Evolutionary conservation across 2,888 invertebrate genomes (phyloP).

Genomic region (Psylliodes chrysocephalus): DNA sequence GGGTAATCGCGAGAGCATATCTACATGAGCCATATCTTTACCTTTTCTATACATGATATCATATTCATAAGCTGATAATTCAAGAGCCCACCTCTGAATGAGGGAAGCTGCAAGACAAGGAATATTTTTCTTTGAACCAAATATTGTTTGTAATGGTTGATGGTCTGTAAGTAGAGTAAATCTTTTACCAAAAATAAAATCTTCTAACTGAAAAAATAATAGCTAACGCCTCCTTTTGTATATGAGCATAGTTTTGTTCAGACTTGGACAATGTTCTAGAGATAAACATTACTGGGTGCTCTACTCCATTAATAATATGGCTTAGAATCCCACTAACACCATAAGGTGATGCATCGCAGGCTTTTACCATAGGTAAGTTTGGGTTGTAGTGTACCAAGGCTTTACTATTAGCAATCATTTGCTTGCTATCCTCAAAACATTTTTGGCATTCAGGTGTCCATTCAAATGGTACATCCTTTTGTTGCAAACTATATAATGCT

Average conservation of each 20-base stretch:
- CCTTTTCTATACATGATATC: slow-evolving; percentile 11
- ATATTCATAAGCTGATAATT: slow-evolving; percentile 35
- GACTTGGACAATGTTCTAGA: too few relatives aligned
- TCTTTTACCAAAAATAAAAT: slow-evolving; percentile 52
- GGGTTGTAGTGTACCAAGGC: too few relatives aligned
- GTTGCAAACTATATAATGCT: too few relatives aligned
- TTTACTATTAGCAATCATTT: too few relatives aligned
- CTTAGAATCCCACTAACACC: too few relatives aligned
- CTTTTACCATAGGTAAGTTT: too few relatives aligned
- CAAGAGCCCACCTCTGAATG: slow-evolving; percentile 30
- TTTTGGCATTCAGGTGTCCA: too few relatives aligned
- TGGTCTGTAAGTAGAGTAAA: slow-evolving; percentile 47
- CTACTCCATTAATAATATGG: too few relatives aligned
- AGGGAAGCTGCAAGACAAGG: slow-evolving; percentile 27
- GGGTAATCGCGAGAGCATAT: slow-evolving; percentile 21
- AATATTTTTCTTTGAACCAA: slow-evolving; percentile 34
- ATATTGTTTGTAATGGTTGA: slow-evolving; percentile 33
- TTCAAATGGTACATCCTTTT: too few relatives aligned
- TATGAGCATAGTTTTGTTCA: slow-evolving; percentile 55
- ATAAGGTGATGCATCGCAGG: too few relatives aligned
- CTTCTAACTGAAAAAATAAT: slow-evolving; percentile 56
- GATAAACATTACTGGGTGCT: slow-evolving; percentile 28
- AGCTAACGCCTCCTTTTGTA: slow-evolving; percentile 55
- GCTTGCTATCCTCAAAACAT: too few relatives aligned
- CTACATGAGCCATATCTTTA: slow-evolving; percentile 12